phyloP scores from a whole-genome alignment of 2,113 vertebrate genomes.

The Pipra filicauda region DNA sequence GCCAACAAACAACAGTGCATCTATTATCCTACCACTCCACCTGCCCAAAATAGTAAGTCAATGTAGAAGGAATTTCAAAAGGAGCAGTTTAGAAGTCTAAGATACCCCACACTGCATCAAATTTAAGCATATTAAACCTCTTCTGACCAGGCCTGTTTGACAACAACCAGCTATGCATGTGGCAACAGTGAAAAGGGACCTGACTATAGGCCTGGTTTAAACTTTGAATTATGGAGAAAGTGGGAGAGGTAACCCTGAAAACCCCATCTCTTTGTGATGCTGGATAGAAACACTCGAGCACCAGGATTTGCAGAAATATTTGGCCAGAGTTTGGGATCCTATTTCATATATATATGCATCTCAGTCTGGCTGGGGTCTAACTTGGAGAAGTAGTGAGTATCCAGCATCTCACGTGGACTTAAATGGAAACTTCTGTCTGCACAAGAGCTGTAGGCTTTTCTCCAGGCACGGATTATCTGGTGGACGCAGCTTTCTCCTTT shows the following conservation, averaged over 20 bases:
- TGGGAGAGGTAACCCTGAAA: neutral
- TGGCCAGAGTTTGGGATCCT: neutral
- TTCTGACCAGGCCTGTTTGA: neutral
- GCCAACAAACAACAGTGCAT: neutral
- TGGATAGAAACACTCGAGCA: neutral
- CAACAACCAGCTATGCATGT: neutral
- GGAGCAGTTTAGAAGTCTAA: neutral
- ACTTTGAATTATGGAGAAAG: neutral
- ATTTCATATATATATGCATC: neutral
- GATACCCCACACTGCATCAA: neutral
- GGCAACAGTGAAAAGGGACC: neutral
- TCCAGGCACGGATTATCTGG: neutral
- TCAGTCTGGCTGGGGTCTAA: neutral
- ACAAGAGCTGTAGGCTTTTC: neutral
- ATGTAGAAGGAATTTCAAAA: neutral
- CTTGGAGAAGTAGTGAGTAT: neutral
- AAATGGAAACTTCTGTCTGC: neutral
- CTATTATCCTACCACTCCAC: neutral
- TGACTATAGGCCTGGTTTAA: neutral
- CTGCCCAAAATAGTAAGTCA: neutral
- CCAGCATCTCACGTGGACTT: neutral
- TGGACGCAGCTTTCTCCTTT: neutral
- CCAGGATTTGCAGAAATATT: neutral
- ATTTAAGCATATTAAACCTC: neutral
- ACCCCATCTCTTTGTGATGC: fast-evolving